Base-by-base conservation (phyloP, 1,140 invertebrate genomes). In the Nylanderia fulva region DNA sequence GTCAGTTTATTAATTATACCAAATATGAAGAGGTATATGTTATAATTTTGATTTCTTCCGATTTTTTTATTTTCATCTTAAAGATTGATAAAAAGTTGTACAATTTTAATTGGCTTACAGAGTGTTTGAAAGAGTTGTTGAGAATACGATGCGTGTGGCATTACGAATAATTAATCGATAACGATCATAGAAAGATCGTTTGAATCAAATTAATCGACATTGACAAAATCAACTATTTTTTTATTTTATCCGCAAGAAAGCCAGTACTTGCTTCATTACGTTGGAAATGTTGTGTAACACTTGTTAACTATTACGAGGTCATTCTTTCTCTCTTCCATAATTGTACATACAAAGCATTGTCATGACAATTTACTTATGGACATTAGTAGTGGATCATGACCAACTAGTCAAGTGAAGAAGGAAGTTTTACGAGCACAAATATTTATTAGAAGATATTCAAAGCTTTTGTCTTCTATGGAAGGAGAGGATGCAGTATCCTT, bases 361-460 rank as follows among this genome's bases (percentile, higher is more conserved):
- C 93, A 94, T 94, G 91, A 94, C 91, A 93, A 92, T 93, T 93
- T 84, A 91, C 60, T 92, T 89, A 91, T 87, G 86, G 60, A 80
- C 86, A 88, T 76, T 84, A 90, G 80, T 93, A 92, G 92, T 91
- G 85, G 90, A 92, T 91, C 91, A 90, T 90, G 89, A 93, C 90
- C 84, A 92, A 94, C 93, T 94, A 95, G 93, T 95, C 94, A 94
- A 91, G 91, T 76, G 75, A 90, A 29, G 64, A 52, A 91, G 86
- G 85, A 86, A 92, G 91, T 94, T 93, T 83, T 92, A 90, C 90
- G 90, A 93, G 93, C 93, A 95, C 92, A 94, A 94, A 94, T 93
- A 90, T 90, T 90, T 91, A 86, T 87, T 90, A 90, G 45, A 48
- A 48, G 86, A 54, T 88, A 88, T 75, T 27, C 88, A 64, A 85